Evolutionary conservation across 2,113 vertebrate species (phyloP).

Genomic region (Spermophilus dauricus): DNA sequence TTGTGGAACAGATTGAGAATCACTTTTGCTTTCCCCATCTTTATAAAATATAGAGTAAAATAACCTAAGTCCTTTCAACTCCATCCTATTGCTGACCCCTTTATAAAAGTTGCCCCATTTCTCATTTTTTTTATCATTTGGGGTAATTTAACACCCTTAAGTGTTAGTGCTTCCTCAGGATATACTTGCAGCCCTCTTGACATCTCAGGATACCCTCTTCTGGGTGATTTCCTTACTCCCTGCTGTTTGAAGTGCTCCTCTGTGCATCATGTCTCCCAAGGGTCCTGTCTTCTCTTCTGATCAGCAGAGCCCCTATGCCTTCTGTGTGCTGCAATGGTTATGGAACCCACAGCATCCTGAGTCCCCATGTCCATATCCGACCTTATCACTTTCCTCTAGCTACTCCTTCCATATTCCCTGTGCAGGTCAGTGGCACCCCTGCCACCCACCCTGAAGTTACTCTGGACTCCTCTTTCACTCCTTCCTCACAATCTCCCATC

Average conservation of each 20-base stretch:
- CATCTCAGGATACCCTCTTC: not conserved
- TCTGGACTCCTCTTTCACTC: too few species aligned
- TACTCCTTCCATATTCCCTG: not conserved
- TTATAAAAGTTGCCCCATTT: not conserved
- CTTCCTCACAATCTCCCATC: not conserved
- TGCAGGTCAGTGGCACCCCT: not conserved
- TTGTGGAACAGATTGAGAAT: not conserved
- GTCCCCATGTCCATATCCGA: too few species aligned
- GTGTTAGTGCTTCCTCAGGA: not conserved
- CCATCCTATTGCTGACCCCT: not conserved
- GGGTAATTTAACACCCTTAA: not conserved
- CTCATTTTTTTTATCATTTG: not conserved
- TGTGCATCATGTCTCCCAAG: not conserved
- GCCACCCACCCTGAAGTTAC: not conserved
- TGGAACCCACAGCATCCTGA: not conserved
- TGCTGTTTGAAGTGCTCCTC: not conserved
- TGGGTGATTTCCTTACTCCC: not conserved
- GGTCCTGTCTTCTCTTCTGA: not conserved
- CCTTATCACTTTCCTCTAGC: not conserved
- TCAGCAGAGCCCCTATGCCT: not conserved
- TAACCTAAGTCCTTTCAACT: not conserved
- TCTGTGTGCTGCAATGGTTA: not conserved
- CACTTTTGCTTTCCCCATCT: not conserved
- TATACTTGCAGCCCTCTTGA: not conserved
- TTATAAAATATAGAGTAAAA: not conserved